Evolutionary conservation across 2,113 vertebrate genomes (phyloP).

Genomic region (Hypocryptadius cinnamomeus): DNA sequence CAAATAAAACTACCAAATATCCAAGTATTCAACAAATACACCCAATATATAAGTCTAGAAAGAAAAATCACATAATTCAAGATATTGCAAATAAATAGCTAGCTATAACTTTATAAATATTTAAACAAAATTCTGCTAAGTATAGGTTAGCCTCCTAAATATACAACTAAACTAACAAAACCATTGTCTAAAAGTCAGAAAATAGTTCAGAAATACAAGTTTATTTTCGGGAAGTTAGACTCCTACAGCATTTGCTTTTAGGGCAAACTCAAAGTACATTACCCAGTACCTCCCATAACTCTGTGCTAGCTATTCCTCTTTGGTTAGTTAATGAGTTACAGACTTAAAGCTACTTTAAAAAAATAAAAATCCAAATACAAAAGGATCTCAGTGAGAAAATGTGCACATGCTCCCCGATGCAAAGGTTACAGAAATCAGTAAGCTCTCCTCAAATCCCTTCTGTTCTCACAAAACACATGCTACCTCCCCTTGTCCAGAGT

Average conservation of each 20-base stretch:
- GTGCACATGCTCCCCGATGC: background rate
- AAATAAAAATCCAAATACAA: background rate
- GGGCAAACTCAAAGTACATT: background rate
- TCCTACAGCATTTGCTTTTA: background rate
- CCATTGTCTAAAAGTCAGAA: background rate
- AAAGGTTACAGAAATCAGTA: background rate
- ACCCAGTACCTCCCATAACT: background rate
- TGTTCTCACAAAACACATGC: background rate
- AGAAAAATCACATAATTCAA: background rate
- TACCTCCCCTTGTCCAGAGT: background rate
- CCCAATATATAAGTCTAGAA: background rate
- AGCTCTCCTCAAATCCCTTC: background rate
- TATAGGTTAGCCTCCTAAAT: background rate
- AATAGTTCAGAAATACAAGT: background rate
- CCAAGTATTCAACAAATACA: constrained; percentile 44
- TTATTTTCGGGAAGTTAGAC: background rate
- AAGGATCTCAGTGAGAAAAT: background rate
- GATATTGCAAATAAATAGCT: constrained; percentile 55
- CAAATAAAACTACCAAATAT: constrained; percentile 23
- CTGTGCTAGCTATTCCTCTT: background rate
- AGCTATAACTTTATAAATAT: background rate
- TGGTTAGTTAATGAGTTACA: background rate
- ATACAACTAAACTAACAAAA: background rate
- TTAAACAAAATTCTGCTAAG: constrained; percentile 32
- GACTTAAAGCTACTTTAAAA: background rate